These are phyloP conservation scores for Pseudococcus jackbeardsleyi DNA, from an alignment of 2,888 invertebrate species.

Conservation along the genomic window DNA sequence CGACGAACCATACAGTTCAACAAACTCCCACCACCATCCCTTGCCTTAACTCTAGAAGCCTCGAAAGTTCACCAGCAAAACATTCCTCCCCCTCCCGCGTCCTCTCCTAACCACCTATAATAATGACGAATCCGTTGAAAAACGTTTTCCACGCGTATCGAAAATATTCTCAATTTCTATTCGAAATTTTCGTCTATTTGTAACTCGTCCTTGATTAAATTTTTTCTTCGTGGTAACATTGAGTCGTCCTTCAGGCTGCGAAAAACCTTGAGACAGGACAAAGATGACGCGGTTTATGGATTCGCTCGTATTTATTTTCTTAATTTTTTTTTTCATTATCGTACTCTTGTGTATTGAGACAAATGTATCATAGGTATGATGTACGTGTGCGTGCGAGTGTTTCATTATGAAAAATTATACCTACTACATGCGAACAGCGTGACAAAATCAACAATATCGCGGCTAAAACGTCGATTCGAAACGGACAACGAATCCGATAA, in stretches of 20 bases:
- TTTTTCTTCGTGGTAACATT: background rate
- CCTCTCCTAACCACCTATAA: background rate
- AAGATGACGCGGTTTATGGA: conserved; percentile 29
- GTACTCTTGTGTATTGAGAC: background rate
- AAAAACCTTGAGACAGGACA: conserved; percentile 14
- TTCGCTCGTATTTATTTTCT: conserved; percentile 26
- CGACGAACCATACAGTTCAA: background rate
- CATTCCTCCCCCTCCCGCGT: background rate
- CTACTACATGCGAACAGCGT: background rate
- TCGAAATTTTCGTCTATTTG: conserved; percentile 16
- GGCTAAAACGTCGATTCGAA: conserved; percentile 13
- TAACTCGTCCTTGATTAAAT: background rate
- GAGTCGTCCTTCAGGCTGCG: background rate
- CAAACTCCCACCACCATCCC: background rate
- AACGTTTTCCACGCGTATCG: background rate
- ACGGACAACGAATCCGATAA: conserved; percentile 11
- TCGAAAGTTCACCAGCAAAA: background rate
- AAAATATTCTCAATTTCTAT: background rate
- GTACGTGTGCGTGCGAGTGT: conserved; percentile 24
- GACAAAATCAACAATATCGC: conserved; percentile 36
- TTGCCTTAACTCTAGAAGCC: background rate
- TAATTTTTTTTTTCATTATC: conserved; percentile 28
- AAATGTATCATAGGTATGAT: background rate
- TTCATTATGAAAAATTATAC: conserved; percentile 18
- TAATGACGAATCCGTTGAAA: background rate